Base-by-base conservation (phyloP, 2,113 vertebrate genomes). In the Muntiacus muntjak region DNA sequence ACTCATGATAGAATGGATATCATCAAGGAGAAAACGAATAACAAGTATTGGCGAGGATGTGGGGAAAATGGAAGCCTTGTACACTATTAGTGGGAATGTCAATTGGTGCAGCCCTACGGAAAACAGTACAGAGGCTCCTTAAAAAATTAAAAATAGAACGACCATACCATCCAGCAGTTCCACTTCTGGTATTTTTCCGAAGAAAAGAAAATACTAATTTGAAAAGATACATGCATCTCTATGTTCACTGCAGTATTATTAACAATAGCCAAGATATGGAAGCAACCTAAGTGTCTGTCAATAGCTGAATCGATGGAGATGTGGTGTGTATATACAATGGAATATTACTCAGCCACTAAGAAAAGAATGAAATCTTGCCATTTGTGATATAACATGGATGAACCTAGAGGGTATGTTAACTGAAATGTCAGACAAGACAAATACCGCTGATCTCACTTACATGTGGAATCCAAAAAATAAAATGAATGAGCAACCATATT, bases 1-100 rank as follows among this genome's bases (percentile, higher is more conserved):
- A 23, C 1, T 0, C 6, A 0, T n/a, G 33, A 8, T 2, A n/a
- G 50, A 54, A 54, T 0, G 2, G 45, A 7, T 25, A 25, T 81
- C 45, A 21, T 54, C 47, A 25, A 36, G 50, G 50, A 54, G 47
- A 54, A 33, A 6, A 82, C 19, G 23, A 81, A 36, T 14, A 2
- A 6, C 79, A 14, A 54, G 19, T 54, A 52, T 2, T 82, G 33
- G 30, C 6, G 0, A 14, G 79, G 50, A 25, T n/a, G 33, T 25
- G 50, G 30, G 50, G 4, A 36, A 82, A n/a, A 54, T 1, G 19
- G 30, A 52, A 82, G 30, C 1, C 50, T 36, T 82, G 50, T 14
- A 4, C 79, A 54, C 79, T n/a, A 11, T 82, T n/a, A 47, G 79
- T 54, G 50, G 19, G 50, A 54, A 52, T 54, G 50, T 25, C 19